Evolutionary conservation across 2,797 vertebrate genomes (phyloP).

Genomic region (Alosa sapidissima): DNA sequence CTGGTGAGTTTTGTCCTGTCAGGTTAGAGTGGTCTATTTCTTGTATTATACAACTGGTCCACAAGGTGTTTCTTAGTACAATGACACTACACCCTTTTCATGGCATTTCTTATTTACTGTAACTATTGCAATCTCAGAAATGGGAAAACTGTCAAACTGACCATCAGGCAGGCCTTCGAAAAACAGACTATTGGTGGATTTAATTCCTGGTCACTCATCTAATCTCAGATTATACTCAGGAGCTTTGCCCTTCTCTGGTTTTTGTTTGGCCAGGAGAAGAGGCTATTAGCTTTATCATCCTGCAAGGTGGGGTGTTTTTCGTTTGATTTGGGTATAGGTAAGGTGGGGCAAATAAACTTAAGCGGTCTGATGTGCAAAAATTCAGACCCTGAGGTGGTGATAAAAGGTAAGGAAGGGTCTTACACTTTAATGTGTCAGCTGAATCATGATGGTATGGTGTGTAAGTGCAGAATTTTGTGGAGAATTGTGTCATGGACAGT

Average conservation of each 20-base stretch:
- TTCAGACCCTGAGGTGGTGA: not conserved
- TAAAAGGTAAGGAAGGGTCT: not conserved
- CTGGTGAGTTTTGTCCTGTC: conserved; percentile 15
- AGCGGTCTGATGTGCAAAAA: not conserved
- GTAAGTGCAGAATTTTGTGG: not conserved
- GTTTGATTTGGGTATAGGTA: not conserved
- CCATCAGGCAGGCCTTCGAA: not conserved
- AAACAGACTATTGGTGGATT: not conserved
- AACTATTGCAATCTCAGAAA: not conserved
- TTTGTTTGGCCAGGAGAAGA: not conserved
- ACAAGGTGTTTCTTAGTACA: not conserved
- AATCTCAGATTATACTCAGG: not conserved
- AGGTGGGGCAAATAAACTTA: not conserved
- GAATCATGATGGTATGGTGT: not conserved
- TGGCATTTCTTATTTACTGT: not conserved
- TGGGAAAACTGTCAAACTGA: not conserved
- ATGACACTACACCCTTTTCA: not conserved
- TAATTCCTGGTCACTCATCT: not conserved
- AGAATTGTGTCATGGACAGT: not conserved
- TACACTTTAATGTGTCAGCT: no score
- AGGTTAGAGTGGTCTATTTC: conserved; percentile 24
- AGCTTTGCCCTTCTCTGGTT: not conserved
- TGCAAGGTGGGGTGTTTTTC: not conserved
- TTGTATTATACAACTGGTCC: conserved; percentile 5
- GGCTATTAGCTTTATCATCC: not conserved